Evolutionary conservation across 2,797 vertebrate genomes (phyloP), one percentile per base, ranked within the genome.

Genomic region (Clarias platycephalus): DNA sequence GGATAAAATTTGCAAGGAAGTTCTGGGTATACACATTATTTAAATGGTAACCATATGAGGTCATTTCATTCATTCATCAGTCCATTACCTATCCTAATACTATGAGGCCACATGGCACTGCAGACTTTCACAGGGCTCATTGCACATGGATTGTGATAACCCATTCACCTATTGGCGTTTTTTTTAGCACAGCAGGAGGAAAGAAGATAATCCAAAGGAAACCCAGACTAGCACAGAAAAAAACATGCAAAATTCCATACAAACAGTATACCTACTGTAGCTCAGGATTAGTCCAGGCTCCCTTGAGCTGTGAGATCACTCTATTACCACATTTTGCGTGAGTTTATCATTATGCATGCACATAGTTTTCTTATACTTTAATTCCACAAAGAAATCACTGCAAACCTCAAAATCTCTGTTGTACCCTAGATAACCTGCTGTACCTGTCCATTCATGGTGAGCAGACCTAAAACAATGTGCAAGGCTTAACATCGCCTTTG

Each of bases 371-470:
- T 57, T 26, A 66, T 16, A 37, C 5, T 60, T 76, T 24, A 66
- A 26, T n/a, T 82, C n/a, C 31, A 58, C 49, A 1, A 34, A 82
- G 18, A 16, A 67, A 44, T 1, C 34, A 76, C 55, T 49, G 16
- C 13, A 34, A 77, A 34, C 40, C 4, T 66, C 40, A 44, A 44
- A 44, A 44, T 44, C 28, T 53, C n/a, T 74, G 26, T 28, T 49
- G 26, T 53, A 58, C 15, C 7, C 72, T 20, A 55, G n/a, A 66
- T 44, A 20, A 75, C 34, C 57, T 72, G 66, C 49, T 60, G 34
- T 74, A 85, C 83, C 34, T 66, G 70, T 85, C 49, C 10, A 3
- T 80, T 66, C 26, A 26, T 62, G 26, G 81, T 81, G 18, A 58
- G 49, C 79, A 66, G 18, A n/a, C 34, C 70, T 81, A 20, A 58